Percentiles rank a stretch among this genome's conserved stretches.
Evolutionary conservation across 1,140 invertebrate genomes (phyloP).

Genomic region (Chrysomallon squamiferum): DNA sequence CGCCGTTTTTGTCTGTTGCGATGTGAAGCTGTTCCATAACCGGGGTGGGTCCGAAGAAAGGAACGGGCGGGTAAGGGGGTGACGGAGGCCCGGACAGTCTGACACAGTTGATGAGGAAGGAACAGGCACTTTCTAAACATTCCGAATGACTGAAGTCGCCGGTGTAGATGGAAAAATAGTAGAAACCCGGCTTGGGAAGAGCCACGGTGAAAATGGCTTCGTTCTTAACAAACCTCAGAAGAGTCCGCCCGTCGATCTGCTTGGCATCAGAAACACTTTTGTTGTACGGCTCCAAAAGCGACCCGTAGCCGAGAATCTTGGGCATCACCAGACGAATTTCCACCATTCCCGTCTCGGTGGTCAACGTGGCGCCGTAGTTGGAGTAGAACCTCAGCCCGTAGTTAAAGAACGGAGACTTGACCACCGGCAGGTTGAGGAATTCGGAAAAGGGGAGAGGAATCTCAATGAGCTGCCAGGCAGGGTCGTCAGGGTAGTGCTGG

Average conservation of each 20-base stretch:
- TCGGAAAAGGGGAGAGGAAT: slow-evolving; percentile 66
- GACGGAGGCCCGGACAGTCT: slow-evolving; percentile 36
- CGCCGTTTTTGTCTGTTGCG: slow-evolving; percentile 35
- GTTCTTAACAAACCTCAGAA: slow-evolving; percentile 53
- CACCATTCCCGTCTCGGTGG: slow-evolving; percentile 52
- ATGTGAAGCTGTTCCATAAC: slow-evolving; percentile 52
- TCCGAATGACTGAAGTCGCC: slow-evolving; percentile 57
- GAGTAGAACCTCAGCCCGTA: slow-evolving; percentile 53
- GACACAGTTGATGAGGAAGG: slow-evolving; percentile 54
- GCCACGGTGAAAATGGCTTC: slow-evolving; percentile 56
- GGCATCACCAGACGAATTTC: slow-evolving; percentile 53
- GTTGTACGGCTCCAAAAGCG: slow-evolving; percentile 47
- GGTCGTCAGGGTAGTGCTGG: slow-evolving; percentile 68
- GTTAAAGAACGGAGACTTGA: slow-evolving; percentile 62
- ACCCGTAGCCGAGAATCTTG: slow-evolving; percentile 54
- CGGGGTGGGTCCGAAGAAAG: slow-evolving; percentile 58
- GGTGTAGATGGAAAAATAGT: slow-evolving; percentile 57
- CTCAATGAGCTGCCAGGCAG: slow-evolving; percentile 67
- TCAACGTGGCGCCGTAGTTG: slow-evolving; percentile 52
- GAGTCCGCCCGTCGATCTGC: slow-evolving; percentile 46
- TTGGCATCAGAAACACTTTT: slow-evolving; percentile 38
- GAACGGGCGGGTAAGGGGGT: slow-evolving; percentile 52
- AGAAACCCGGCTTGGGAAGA: slow-evolving; percentile 52
- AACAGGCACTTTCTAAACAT: slow-evolving; percentile 58
- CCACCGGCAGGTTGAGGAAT: slow-evolving; percentile 65